These are phyloP conservation scores for Amazona vittata DNA, from an alignment of 2,113 vertebrate species.

Conservation along the genomic window DNA sequence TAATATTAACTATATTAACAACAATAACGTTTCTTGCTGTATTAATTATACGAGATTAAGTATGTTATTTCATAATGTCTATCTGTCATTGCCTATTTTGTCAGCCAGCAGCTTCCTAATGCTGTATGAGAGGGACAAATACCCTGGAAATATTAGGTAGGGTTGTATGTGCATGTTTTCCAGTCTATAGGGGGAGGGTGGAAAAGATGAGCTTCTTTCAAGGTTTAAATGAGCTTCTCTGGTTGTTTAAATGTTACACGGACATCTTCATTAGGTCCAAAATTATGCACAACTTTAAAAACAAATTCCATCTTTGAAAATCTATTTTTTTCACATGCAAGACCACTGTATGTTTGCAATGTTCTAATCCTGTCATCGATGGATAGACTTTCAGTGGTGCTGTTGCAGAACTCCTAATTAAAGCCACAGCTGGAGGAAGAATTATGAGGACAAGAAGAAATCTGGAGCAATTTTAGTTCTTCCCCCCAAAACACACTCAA, in stretches of 20 bases:
- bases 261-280: background rate
- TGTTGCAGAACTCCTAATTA: slow-evolving; percentile 31
- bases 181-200: background rate
- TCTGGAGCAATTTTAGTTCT: slow-evolving; percentile 11
- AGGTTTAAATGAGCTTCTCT: background rate
- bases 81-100: background rate
- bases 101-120: background rate
- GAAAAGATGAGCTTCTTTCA: background rate
- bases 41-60: background rate
- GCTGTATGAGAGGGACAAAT: background rate
- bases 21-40: background rate
- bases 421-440: slow-evolving; percentile 26
- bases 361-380: background rate
- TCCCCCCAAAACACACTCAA: background rate
- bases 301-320: background rate
- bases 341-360: background rate
- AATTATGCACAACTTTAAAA: background rate
- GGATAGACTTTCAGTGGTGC: background rate
- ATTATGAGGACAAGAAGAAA: slow-evolving; percentile 31
- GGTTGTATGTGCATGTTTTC: background rate
- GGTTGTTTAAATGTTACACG: background rate
- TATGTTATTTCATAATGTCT: background rate
- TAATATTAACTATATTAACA: background rate
- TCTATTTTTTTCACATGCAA: background rate
- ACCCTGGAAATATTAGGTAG: background rate